Base-by-base conservation (phyloP, 2,113 vertebrate species). In the Setophaga kirtlandii region DNA sequence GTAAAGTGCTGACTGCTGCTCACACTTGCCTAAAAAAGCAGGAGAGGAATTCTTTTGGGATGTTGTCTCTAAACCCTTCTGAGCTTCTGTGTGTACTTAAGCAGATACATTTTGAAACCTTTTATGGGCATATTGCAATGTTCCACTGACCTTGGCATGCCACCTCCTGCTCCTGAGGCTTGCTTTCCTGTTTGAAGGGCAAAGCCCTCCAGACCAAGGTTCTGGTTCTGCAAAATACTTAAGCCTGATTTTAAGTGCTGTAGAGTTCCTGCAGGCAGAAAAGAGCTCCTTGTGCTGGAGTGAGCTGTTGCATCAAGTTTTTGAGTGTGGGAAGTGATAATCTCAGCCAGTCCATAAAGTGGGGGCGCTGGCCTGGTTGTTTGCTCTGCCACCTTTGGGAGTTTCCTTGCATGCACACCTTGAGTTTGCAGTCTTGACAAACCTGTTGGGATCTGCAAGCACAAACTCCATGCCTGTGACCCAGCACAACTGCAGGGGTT, bases 11-110 rank as follows among this genome's bases (percentile, higher is more conserved):
- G 90, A 94, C 94, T 92, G 68, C 90, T 93, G 90, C 85, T 94
- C 55, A 31, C 74, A 20, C 76, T 90, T 94, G 93, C 93, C 93
- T 96, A 81, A 96, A 94, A 94, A 95, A 94, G 94, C 94, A 94
- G 82, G 64, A 77, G 90, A 71, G 56, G 86, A 90, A 95, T 96
- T 93, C 88, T 89, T 88, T 86, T 52, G 92, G 82, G 85, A 77
- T 92, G 79, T 86, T 83, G 92, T 74, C 56, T 92, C 82, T 83
- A 80, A 96, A 93, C 68, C 78, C 64, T 86, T 93, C 71, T 46
- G 71, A 92, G 68, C 86, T 88, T 76, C 47, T 74, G 56, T 3
- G 1, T 87, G 71, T 6, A 9, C 79, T 95, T 83, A 55, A 73
- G 79, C 50, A 77, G 84, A 88, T 86, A 20, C 21, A 35, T 64